These are phyloP conservation scores for Arrhopalites spinosus DNA, from an alignment of 2,888 invertebrate genomes.

Conservation along the genomic window DNA sequence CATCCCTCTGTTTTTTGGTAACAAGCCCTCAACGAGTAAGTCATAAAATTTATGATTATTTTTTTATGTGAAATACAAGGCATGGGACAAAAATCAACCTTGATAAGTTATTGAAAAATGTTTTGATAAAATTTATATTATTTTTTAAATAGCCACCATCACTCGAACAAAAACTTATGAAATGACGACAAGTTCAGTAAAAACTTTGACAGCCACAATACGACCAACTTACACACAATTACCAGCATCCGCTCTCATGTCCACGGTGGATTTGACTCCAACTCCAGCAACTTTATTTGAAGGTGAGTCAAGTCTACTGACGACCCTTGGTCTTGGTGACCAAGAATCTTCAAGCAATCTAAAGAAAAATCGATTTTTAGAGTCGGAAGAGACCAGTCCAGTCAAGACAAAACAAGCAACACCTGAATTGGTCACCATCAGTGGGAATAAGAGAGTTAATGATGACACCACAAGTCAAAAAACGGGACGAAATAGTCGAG, in stretches of 20 bases:
- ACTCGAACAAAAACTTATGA: slow-evolving; percentile 38
- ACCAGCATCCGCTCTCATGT: slow-evolving; percentile 12
- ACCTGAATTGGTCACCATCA: not conserved
- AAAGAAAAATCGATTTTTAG: slow-evolving; percentile 21
- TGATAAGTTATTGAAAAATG: too few species aligned
- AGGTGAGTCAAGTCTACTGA: not conserved
- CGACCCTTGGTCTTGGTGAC: not conserved
- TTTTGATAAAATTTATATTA: too few species aligned
- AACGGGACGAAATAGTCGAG: not conserved
- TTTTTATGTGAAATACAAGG: too few species aligned
- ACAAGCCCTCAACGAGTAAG: slow-evolving; percentile 39
- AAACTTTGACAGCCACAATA: slow-evolving; percentile 38
- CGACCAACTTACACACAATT: slow-evolving; percentile 31
- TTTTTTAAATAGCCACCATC: too few species aligned
- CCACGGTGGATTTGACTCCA: slow-evolving; percentile 12
- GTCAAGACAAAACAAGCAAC: not conserved
- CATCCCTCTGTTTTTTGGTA: slow-evolving; percentile 54
- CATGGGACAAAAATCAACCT: too few species aligned
- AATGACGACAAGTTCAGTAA: slow-evolving; percentile 35
- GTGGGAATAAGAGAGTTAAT: not conserved
- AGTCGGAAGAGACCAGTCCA: not conserved
- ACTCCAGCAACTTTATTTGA: not conserved
- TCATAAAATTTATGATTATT: too few species aligned
- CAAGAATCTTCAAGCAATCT: not conserved
- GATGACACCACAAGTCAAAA: not conserved